phyloP scores from a whole-genome alignment of 2,888 invertebrate species.

The Dusona sp. region DNA sequence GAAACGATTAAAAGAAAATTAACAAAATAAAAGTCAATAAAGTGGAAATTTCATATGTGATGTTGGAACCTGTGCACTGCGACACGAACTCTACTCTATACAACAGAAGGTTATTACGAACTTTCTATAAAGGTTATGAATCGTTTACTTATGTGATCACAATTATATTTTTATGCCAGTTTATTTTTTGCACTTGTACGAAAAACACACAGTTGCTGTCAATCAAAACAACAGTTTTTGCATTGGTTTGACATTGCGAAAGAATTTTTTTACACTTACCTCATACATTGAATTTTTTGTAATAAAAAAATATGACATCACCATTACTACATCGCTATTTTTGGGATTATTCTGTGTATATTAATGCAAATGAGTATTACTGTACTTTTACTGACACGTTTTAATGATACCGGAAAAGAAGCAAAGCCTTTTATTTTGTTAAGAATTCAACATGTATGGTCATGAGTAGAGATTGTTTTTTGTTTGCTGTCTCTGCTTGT shows the following conservation, averaged over 20 bases:
- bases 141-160: neutral
- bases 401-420: neutral
- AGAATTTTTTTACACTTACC: neutral
- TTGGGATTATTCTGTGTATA: neutral
- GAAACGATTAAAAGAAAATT: neutral
- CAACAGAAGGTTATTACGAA: neutral
- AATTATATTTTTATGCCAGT: neutral
- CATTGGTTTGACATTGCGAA: neutral
- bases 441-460: neutral
- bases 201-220: neutral
- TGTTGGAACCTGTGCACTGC: conserved; percentile 8
- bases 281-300: neutral
- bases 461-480: neutral
- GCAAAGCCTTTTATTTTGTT: neutral
- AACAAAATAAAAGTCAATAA: neutral
- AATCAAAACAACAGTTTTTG: neutral
- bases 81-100: conserved; percentile 4
- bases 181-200: neutral
- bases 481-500: neutral
- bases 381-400: neutral
- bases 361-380: neutral
- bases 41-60: neutral
- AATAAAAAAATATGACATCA: neutral
- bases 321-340: neutral
- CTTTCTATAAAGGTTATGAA: neutral